Percentiles rank a stretch among this genome's conserved stretches.
Conservation (phyloP, 2,113 vertebrate species). For the Hyaena hyaena region DNA sequence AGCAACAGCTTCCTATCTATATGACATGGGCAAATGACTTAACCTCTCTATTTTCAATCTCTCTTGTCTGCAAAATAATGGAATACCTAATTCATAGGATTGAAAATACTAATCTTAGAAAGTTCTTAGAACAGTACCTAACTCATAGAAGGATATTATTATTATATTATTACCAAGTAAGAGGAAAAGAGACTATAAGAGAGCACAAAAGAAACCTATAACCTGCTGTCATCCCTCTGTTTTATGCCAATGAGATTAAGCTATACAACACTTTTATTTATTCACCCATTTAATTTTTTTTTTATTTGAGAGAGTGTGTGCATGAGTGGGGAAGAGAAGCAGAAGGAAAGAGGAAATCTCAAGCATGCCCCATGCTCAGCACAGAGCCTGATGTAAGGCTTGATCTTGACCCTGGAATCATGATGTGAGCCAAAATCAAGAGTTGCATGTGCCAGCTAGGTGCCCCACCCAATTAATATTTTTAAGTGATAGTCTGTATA, state of each 20-base stretch:
- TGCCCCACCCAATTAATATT: background rate
- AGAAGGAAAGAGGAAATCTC: too few relatives aligned
- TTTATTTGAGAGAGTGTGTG: too few relatives aligned
- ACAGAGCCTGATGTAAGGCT: too few relatives aligned
- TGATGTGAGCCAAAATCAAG: too few relatives aligned
- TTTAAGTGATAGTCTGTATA: background rate
- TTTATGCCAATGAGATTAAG: background rate
- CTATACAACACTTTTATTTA: background rate
- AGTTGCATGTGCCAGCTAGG: too few relatives aligned
- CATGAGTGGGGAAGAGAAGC: too few relatives aligned
- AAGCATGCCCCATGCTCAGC: too few relatives aligned
- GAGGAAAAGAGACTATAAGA: background rate
- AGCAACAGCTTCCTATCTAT: background rate
- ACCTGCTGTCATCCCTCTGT: background rate
- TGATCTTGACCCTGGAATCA: too few relatives aligned
- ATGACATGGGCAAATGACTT: background rate
- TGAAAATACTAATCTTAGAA: background rate
- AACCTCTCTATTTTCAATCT: background rate
- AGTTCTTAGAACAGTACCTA: background rate
- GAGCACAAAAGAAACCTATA: conserved; percentile 12
- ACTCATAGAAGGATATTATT: background rate
- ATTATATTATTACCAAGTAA: background rate
- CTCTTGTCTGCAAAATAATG: conserved; percentile 3
- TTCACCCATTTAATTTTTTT: background rate
- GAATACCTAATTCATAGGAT: background rate